Base-by-base conservation (phyloP, 2,888 invertebrate genomes). In the Lasioglossum calceatum region DNA sequence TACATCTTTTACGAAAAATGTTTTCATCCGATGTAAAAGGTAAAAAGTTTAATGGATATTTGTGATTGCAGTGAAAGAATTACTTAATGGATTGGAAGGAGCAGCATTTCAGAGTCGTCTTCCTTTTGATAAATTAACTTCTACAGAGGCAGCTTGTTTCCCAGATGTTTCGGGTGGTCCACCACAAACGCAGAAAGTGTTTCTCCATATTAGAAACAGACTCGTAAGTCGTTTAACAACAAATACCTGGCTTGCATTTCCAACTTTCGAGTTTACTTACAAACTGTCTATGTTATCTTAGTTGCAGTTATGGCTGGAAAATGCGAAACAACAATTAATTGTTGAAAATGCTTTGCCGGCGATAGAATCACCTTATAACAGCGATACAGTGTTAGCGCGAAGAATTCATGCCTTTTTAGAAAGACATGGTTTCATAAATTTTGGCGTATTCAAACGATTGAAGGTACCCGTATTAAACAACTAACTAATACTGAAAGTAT, bases 381-480 rank as follows among this genome's bases (percentile, higher is more conserved):
- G 98, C 93, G 99, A 99, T 95, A 97, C 97, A 7, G 97, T 97
- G 14, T 95, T 99, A 39, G 97, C 99, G 2, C 96, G 97, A 94
- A 97, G 99, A 89, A 97, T 98, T 50, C 99, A 99, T 95, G 97
- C 98, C 0, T 99, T 98, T 95, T 96, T 99, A 61, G 98, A 99
- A 93, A 97, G 99, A 72, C 98, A 99, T 95, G 99, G 99, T 3
- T 99, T 98, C 93, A 99, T 99, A 88, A 99, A 99, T 96, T 99
- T 98, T 96, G 99, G 99, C 0, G 97, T 99, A 77, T 99, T 98
- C 95, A 98, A 99, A 94, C 96, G 98, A 61, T 95, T 98, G 5
- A 98, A 98, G 93, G 97, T 98, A 81, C 80, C 12, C 2, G 47
- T 2, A 23, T 32, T 67, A 19, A 23, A 36, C 54, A 54, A 36